Base-by-base conservation (phyloP, 2,888 invertebrate species). In the Spicauda simplicius region DNA sequence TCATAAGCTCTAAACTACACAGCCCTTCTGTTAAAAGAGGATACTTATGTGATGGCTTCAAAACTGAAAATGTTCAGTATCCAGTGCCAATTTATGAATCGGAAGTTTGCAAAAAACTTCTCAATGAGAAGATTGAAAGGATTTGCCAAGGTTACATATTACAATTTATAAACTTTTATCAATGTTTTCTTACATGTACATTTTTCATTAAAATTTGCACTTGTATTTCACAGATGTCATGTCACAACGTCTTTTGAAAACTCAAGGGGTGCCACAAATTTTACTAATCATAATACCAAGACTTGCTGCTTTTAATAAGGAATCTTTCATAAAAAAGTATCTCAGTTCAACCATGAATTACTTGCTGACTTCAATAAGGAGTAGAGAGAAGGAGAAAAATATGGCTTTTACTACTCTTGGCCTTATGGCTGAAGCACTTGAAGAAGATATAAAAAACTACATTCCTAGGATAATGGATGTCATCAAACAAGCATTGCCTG, bases 331-430 rank as follows among this genome's bases (percentile, higher is more conserved):
- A 0, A 94, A 94, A 68, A 95, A 96, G 74, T 96, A 98, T 85
- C 89, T 98, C 0, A 94, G 94, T 52, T 94, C 95, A 0, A 96
- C 97, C 0, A 96, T 99, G 89, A 94, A 94, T 72, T 97, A 98
- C 85, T 91, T 99, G 67, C 89, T 98, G 58, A 91, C 94, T 19
- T 97, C 96, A 41, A 87, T 99, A 60, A 95, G 96, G 54, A 96
- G 97, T 18, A 95, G 97, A 73, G 98, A 98, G 73, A 97, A 97
- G 77, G 98, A 98, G 81, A 95, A 97, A 69, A 96, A 97, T 58
- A 95, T 96, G 79, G 98, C 98, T 0, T 99, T 98, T 80, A 96
- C 97, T 19, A 97, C 99, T 2, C 94, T 99, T 56, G 99, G 99
- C 1, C 94, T 98, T 14, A 95, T 99, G 79, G 97, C 98, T 0